These are phyloP conservation scores for Limnephilus lunatus DNA, from an alignment of 2,888 invertebrate species.

Conservation along the genomic window DNA sequence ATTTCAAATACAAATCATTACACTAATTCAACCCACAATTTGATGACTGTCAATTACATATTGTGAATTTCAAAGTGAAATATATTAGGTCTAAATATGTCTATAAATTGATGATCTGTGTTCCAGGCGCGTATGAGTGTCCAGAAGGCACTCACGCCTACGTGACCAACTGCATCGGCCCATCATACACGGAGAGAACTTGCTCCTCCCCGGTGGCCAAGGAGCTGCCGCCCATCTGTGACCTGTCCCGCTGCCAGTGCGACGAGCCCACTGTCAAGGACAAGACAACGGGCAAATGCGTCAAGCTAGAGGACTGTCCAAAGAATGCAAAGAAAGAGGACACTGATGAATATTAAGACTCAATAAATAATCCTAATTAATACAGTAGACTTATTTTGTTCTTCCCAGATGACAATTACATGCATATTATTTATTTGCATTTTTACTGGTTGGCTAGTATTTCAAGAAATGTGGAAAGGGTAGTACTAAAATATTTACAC, in stretches of 20 bases:
- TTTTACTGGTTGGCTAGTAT: background rate
- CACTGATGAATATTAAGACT: background rate
- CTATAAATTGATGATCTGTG: background rate
- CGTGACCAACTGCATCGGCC: constrained; percentile 7
- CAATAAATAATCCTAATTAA: background rate
- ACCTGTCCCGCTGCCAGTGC: constrained; percentile 55
- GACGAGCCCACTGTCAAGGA: too few relatives aligned
- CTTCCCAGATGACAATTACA: background rate
- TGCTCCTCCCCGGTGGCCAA: constrained; percentile 42
- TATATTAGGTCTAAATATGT: background rate
- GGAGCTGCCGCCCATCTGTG: constrained; percentile 49
- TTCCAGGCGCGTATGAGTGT: constrained; percentile 42
- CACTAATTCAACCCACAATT: too few relatives aligned
- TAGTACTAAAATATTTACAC: background rate
- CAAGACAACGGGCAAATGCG: constrained; percentile 50
- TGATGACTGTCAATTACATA: too few relatives aligned
- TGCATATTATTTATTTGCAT: background rate
- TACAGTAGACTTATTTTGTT: background rate
- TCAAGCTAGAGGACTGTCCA: constrained; percentile 47
- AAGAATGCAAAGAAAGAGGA: background rate
- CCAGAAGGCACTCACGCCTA: constrained; percentile 58
- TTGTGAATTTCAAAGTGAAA: too few relatives aligned
- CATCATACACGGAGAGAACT: constrained; percentile 40
- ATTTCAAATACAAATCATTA: too few relatives aligned
- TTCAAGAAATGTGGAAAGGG: background rate